Conservation (phyloP, 2,888 invertebrate species). For the Caenorhabditis macrosperma region DNA sequence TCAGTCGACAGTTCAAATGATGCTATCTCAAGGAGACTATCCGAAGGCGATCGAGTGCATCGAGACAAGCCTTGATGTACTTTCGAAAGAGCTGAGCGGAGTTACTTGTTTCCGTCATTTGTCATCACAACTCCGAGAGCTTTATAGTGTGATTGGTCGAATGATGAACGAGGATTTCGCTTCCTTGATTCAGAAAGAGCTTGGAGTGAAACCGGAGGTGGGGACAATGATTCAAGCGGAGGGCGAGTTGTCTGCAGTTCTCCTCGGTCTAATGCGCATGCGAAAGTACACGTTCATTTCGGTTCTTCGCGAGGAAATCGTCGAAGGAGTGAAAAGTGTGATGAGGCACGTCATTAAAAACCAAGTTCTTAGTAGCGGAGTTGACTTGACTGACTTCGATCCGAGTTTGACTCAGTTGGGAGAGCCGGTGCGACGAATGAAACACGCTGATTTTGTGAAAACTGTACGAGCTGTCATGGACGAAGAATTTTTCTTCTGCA, state of each 20-base stretch:
- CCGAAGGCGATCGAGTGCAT: constrained; percentile 94
- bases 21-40: constrained; percentile 95
- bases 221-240: constrained; percentile 76
- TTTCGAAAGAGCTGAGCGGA: constrained; percentile 91
- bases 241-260: constrained; percentile 90
- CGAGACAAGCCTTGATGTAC: constrained; percentile 89
- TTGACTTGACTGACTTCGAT: constrained; percentile 72
- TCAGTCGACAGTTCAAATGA: constrained; percentile 94
- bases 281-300: constrained; percentile 91
- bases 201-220: constrained; percentile 84
- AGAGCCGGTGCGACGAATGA: constrained; percentile 85
- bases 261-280: constrained; percentile 91
- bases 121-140: constrained; percentile 94
- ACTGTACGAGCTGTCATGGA: constrained; percentile 85
- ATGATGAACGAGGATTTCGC: constrained; percentile 97
- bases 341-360: constrained; percentile 72
- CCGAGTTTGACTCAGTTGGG: constrained; percentile 81
- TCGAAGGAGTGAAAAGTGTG: constrained; percentile 75
- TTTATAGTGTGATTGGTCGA: constrained; percentile 95
- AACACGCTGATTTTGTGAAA: constrained; percentile 86
- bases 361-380: constrained; percentile 71
- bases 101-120: constrained; percentile 95
- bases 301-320: constrained; percentile 87
- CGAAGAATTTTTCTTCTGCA: constrained; percentile 86
- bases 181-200: constrained; percentile 91